These are phyloP conservation scores for Acanthiza pusilla DNA, from an alignment of 2,797 vertebrate species.

Conservation along the genomic window DNA sequence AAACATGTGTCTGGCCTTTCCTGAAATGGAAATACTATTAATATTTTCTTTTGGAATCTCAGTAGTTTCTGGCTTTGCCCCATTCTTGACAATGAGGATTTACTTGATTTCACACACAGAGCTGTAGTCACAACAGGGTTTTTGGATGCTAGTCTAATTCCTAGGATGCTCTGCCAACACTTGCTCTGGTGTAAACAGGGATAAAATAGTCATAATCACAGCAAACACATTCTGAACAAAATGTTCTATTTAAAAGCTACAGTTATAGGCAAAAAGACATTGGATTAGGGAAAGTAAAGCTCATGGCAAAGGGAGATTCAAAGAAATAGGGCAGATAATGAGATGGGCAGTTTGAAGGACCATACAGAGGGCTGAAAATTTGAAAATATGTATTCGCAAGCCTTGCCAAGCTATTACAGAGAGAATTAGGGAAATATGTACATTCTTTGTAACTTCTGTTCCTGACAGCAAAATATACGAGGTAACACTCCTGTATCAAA, in stretches of 20 bases:
- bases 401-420: background rate
- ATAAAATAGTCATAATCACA: background rate
- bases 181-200: background rate
- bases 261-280: background rate
- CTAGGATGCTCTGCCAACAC: slow-evolving; percentile 11
- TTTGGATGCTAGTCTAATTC: slow-evolving; percentile 23
- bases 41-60: background rate
- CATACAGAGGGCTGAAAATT: background rate
- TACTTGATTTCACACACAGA: background rate
- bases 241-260: background rate
- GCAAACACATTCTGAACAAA: background rate
- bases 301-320: background rate
- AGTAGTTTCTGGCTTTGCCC: background rate
- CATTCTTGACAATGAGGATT: background rate
- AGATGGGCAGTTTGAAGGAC: background rate
- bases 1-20: background rate
- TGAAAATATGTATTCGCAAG: background rate
- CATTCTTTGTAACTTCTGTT: background rate
- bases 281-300: background rate
- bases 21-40: background rate
- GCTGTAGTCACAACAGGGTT: background rate
- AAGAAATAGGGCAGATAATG: background rate
- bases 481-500: background rate
- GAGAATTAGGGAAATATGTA: background rate
- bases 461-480: background rate